Percentiles rank a stretch among this genome's conserved stretches.
phyloP scores from a whole-genome alignment of 2,888 invertebrate species.

The Oscheius sp. region DNA sequence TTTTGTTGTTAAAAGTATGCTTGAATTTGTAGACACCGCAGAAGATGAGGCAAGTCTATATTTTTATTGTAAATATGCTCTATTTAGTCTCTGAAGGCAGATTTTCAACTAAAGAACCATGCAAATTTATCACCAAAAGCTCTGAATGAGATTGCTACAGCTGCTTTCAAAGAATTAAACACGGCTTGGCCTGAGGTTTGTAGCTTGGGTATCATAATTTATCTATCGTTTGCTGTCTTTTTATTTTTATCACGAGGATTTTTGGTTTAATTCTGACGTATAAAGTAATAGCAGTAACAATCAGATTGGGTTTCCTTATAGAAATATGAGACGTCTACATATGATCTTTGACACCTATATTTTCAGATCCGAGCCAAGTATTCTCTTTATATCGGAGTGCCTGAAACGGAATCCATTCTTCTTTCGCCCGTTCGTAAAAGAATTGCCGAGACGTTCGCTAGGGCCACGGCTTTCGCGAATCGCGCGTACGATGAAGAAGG shows the following conservation, averaged over 20 bases:
- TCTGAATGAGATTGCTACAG: slow-evolving; percentile 43
- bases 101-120: slow-evolving; percentile 49
- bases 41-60: slow-evolving; percentile 53
- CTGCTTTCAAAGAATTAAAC: slow-evolving; percentile 39
- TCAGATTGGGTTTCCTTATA: not conserved
- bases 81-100: slow-evolving; percentile 44
- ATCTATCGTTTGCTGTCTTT: too few relatives aligned
- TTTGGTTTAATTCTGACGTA: not conserved
- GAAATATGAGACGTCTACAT: not conserved
- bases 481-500: slow-evolving; percentile 87
- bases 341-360: too few relatives aligned
- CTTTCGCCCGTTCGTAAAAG: slow-evolving; percentile 90
- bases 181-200: slow-evolving; percentile 33
- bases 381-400: slow-evolving; percentile 93
- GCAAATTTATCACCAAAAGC: slow-evolving; percentile 40
- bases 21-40: slow-evolving; percentile 52
- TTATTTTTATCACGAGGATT: not conserved
- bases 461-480: slow-evolving; percentile 82
- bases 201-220: not conserved
- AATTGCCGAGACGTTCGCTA: slow-evolving; percentile 87
- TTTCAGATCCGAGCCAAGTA: slow-evolving; percentile 80
- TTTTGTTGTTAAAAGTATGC: slow-evolving; percentile 58
- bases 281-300: too few relatives aligned
- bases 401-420: slow-evolving; percentile 95
- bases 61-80: not conserved